Evolutionary conservation across 2,797 vertebrate species (phyloP).

Genomic region (Sebastiscus tertius): DNA sequence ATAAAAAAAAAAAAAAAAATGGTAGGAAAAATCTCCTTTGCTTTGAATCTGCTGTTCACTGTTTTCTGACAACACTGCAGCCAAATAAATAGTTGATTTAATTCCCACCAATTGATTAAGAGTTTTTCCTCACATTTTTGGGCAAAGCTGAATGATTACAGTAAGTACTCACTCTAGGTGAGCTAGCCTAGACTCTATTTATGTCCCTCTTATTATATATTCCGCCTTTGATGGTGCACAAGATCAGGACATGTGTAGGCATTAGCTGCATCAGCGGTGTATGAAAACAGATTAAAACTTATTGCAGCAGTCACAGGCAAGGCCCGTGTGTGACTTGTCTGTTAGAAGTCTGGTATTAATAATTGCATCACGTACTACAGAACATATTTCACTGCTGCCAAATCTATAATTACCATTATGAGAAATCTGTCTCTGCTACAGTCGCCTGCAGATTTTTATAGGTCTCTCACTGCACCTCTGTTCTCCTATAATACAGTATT

Average conservation of each 20-base stretch:
- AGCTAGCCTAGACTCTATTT: neutral
- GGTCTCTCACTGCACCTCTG: constrained; percentile 45
- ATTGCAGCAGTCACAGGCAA: neutral
- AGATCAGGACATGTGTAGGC: constrained; percentile 12
- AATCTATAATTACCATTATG: constrained; percentile 64
- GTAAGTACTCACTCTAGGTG: neutral
- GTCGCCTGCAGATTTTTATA: constrained; percentile 58
- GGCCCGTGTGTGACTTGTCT: constrained; percentile 18
- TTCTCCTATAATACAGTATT: constrained; percentile 52
- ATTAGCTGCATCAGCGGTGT: constrained; percentile 21
- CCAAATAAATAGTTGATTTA: neutral
- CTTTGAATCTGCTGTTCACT: neutral
- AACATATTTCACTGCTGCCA: constrained; percentile 62
- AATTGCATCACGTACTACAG: constrained; percentile 41
- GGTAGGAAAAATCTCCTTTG: no score
- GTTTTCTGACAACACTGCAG: neutral
- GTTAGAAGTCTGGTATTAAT: constrained; percentile 26
- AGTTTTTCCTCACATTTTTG: neutral
- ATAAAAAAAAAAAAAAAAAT: no score
- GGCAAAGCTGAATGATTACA: constrained; percentile 6
- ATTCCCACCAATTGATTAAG: neutral
- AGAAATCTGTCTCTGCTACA: constrained; percentile 47
- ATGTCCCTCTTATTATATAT: constrained; percentile 17
- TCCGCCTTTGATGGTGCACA: neutral
- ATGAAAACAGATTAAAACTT: constrained; percentile 35